Base-by-base conservation (phyloP, 2,888 invertebrate species). In the Clitarchus hookeri region DNA sequence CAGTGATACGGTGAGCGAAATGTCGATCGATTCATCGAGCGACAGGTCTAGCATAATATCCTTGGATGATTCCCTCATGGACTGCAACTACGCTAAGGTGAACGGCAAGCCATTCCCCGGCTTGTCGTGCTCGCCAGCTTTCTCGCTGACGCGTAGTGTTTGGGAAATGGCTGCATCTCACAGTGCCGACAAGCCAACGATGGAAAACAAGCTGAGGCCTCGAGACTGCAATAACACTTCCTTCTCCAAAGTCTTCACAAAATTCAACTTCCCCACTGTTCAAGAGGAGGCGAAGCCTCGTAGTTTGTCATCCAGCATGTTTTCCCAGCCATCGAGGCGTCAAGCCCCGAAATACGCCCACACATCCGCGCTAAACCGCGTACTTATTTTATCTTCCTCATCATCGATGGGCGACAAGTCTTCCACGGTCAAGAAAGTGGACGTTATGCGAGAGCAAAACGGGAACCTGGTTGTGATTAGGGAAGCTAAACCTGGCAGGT, bases 41-140 rank as follows among this genome's bases (percentile, higher is more conserved):
- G 93, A 93, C 88, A 91, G 93, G 9, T 92, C 92, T 85, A 92
- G 92, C 88, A 92, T 92, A 85, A 92, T 92, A 85, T 92, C 92
- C 36, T 87, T 90, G 27, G 93, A 93, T 88, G 93, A 92, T 86
- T 91, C 92, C 4, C 89, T 92, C 27, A 92, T 92, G 86, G 91
- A 92, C 87, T 87, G 91, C 91, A 84, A 53, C 54, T 86, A 84
- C 27, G 77, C 84, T 16, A 87, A 87, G 77, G 26, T 85, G 26
- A 83, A 83, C 19, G 85, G 84, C 26, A 48, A 85, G 12, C 85
- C 79, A 23, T 87, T 84, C 84, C 82, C 84, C 27, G 27, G 27
- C 53, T 83, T 84, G 11, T 85, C 85, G n/a, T 27, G 54, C 13
- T 85, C 82, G 9, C 36, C 53, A 27, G 36, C 85, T 11, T 44